These are phyloP conservation scores for Acleris laterana DNA, from an alignment of 2,888 invertebrate species.

Conservation along the genomic window DNA sequence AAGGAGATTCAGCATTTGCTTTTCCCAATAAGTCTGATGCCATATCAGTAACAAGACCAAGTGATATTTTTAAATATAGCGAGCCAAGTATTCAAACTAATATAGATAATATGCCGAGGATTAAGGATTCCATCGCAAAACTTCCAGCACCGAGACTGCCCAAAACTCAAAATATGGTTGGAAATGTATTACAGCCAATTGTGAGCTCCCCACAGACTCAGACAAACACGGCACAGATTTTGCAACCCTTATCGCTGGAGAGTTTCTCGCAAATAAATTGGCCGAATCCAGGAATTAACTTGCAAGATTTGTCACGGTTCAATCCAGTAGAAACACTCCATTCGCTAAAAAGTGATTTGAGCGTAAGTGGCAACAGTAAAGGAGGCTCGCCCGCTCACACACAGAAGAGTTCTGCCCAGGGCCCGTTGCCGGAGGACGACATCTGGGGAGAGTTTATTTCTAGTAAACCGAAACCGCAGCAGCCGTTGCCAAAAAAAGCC, in stretches of 20 bases:
- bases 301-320: conserved; percentile 78
- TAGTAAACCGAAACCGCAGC: conserved; percentile 68
- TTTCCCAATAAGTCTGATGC: conserved; percentile 58
- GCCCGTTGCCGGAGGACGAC: conserved; percentile 76
- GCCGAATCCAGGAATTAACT: conserved; percentile 85
- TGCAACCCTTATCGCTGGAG: conserved; percentile 77
- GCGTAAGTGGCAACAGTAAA: conserved; percentile 63
- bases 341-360: conserved; percentile 70
- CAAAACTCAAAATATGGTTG: conserved; percentile 39
- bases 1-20: conserved; percentile 48
- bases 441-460: conserved; percentile 87
- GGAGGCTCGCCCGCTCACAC: conserved; percentile 64
- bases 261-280: conserved; percentile 85
- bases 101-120: conserved; percentile 44
- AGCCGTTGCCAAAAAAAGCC: conserved; percentile 55
- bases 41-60: conserved; percentile 57
- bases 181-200: conserved; percentile 62
- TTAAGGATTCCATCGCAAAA: conserved; percentile 44
- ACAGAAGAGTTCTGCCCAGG: conserved; percentile 50
- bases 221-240: conserved; percentile 70
- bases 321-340: conserved; percentile 79
- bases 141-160: conserved; percentile 40
- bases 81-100: conserved; percentile 29
- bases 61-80: conserved; percentile 49
- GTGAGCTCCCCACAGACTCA: conserved; percentile 49